Conservation (phyloP, 2,797 vertebrate species). For the Etheostoma nigrum region DNA sequence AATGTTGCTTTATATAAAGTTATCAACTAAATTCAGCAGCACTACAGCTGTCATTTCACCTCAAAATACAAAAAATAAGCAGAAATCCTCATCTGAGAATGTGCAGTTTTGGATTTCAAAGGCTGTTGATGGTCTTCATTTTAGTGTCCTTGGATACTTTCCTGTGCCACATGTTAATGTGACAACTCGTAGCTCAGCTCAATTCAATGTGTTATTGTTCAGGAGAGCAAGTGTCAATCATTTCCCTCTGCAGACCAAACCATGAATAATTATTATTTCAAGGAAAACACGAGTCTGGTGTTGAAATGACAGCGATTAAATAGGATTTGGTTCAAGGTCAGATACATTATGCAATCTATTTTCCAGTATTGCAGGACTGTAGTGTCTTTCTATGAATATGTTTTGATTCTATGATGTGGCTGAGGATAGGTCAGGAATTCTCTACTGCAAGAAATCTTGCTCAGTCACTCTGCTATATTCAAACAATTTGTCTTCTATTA, state of each 20-base stretch:
- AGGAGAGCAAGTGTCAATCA: conserved; percentile 72
- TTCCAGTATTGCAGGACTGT: conserved; percentile 10
- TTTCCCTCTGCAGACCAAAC: conserved; percentile 62
- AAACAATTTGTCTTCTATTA: conserved; percentile 55
- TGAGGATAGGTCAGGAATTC: conserved; percentile 3
- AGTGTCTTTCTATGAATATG: conserved; percentile 33
- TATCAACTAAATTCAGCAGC: conserved; percentile 5
- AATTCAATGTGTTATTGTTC: conserved; percentile 71
- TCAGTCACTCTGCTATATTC: conserved; percentile 26
- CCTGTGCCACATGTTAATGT: conserved; percentile 68
- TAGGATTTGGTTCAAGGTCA: conserved; percentile 59
- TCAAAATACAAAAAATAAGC: conserved; percentile 3
- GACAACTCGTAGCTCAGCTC: conserved; percentile 68
- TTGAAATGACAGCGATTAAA: conserved; percentile 67
- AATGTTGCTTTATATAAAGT: neutral
- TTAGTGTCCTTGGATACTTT: conserved; percentile 46
- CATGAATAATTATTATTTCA: conserved; percentile 75
- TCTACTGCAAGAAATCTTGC: conserved; percentile 10
- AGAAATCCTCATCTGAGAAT: conserved; percentile 9
- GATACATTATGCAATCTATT: conserved; percentile 42
- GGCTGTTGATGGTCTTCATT: conserved; percentile 39
- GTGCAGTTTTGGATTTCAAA: conserved; percentile 42
- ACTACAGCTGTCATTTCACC: conserved; percentile 12
- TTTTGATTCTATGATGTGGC: conserved; percentile 34
- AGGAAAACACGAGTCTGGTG: conserved; percentile 52